Evolutionary conservation across 2,888 invertebrate species (phyloP).

Genomic region (Eupithecia centaureata): DNA sequence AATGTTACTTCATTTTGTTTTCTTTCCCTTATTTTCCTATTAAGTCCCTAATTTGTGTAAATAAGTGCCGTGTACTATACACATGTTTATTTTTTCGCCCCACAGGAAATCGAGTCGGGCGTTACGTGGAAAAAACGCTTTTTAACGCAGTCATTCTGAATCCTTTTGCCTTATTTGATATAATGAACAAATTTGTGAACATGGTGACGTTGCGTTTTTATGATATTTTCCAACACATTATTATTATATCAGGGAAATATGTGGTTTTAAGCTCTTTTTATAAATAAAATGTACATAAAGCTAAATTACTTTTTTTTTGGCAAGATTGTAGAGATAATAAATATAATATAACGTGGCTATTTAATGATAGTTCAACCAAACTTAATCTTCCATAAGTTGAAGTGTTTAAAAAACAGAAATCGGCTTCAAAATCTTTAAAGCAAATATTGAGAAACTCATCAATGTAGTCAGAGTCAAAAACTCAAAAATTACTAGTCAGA

Average conservation of each 20-base stretch:
- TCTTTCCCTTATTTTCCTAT: not conserved
- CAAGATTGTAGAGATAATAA: not conserved
- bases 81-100: conserved; percentile 34
- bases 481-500: too few relatives aligned
- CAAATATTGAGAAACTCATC: too few relatives aligned
- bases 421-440: too few relatives aligned
- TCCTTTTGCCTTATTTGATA: conserved; percentile 33
- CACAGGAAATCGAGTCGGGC: conserved; percentile 37
- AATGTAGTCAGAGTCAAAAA: too few relatives aligned
- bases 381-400: not conserved
- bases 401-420: too few relatives aligned
- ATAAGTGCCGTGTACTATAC: conserved; percentile 11
- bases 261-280: not conserved
- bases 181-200: conserved; percentile 35
- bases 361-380: too few relatives aligned
- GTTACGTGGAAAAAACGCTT: conserved; percentile 38
- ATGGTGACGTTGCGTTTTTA: conserved; percentile 16
- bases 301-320: not conserved
- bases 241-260: not conserved
- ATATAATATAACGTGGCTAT: not conserved
- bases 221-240: conserved; percentile 10
- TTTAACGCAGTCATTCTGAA: conserved; percentile 37
- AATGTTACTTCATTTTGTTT: not conserved
- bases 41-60: not conserved
- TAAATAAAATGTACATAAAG: not conserved